phyloP scores from a whole-genome alignment of 1,140 invertebrate species.

The Streblospio benedicti region DNA sequence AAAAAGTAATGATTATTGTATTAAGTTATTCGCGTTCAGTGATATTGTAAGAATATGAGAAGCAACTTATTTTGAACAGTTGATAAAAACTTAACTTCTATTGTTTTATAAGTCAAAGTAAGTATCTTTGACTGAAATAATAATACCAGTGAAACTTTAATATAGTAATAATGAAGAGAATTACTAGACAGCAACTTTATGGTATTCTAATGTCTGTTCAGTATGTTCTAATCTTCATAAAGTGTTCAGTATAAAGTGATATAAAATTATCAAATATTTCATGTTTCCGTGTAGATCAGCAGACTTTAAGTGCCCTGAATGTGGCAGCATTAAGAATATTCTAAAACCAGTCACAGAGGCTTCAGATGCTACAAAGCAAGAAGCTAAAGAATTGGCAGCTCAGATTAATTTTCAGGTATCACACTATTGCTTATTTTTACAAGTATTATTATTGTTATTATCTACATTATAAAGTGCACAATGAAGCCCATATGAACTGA shows the following conservation, averaged over 20 bases:
- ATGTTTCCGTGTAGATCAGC: conserved; percentile 33
- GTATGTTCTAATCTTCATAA: no score
- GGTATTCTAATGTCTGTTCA: no score
- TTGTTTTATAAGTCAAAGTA: neutral
- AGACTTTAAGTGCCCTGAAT: conserved; percentile 41
- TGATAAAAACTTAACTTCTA: neutral
- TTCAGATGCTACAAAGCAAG: conserved; percentile 33
- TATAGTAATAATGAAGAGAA: neutral
- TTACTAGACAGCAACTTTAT: neutral
- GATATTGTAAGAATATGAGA: neutral
- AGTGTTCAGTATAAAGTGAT: no score
- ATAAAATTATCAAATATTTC: no score
- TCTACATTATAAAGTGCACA: no score
- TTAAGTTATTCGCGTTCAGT: neutral
- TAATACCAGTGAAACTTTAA: neutral
- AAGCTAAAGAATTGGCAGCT: conserved; percentile 41
- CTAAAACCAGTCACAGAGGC: conserved; percentile 35
- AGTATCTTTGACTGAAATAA: neutral
- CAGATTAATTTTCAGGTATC: conserved; percentile 44
- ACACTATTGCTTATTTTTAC: no score
- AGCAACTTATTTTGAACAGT: neutral
- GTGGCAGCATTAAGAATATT: conserved; percentile 36
- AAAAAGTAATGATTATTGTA: conserved; percentile 53
- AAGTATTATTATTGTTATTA: no score
- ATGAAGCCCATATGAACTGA: no score